Conservation (phyloP, 2,888 invertebrate species). For the Morpho achilles region DNA sequence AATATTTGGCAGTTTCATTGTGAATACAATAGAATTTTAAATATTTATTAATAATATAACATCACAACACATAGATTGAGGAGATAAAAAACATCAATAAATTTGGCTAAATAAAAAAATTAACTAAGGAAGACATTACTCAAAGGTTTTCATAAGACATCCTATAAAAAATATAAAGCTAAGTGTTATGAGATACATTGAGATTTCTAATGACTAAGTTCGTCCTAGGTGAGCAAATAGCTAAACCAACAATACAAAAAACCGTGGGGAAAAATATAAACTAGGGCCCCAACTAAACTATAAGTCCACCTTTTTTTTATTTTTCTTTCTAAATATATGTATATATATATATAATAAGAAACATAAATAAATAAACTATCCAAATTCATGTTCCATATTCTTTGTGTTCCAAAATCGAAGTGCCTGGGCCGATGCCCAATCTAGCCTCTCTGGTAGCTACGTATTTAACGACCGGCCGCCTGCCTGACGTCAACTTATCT, state of each 20-base stretch:
- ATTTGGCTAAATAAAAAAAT: slow-evolving; percentile 26
- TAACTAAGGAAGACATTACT: slow-evolving; percentile 28
- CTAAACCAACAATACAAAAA: background rate
- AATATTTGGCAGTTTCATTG: slow-evolving; percentile 26
- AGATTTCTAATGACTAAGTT: slow-evolving; percentile 3
- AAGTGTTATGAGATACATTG: slow-evolving; percentile 10
- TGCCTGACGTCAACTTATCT: too few species aligned
- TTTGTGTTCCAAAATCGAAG: too few species aligned
- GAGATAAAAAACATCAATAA: slow-evolving; percentile 14
- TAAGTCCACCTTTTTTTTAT: too few species aligned
- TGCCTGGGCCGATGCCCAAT: too few species aligned
- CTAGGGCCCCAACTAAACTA: too few species aligned
- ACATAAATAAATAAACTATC: too few species aligned
- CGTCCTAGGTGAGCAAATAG: slow-evolving; percentile 9
- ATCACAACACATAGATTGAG: slow-evolving; percentile 24
- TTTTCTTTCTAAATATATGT: too few species aligned
- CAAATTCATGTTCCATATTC: too few species aligned
- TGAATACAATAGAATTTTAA: slow-evolving; percentile 7
- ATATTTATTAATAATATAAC: slow-evolving; percentile 6
- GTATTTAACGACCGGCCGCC: too few species aligned
- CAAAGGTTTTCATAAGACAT: slow-evolving; percentile 6
- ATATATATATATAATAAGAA: too few species aligned
- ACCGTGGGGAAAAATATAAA: too few species aligned
- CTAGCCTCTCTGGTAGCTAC: too few species aligned
- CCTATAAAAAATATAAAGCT: background rate